Evolutionary conservation across 2,797 vertebrate genomes (phyloP).

Genomic region (Karalla daura): DNA sequence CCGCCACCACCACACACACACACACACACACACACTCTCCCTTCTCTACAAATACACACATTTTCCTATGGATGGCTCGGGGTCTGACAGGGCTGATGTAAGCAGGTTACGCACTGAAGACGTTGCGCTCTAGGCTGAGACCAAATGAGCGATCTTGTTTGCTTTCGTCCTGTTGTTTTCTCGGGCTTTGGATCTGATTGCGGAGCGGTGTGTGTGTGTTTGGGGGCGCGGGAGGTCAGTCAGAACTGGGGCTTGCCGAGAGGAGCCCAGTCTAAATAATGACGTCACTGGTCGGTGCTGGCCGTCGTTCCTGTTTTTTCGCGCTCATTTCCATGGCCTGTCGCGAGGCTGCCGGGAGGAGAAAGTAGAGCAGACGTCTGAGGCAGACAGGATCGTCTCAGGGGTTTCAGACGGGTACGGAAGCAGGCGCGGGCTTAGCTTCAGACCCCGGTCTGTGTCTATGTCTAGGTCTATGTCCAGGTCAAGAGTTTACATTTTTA

Average conservation of each 20-base stretch:
- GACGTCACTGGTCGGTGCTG: background rate
- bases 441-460: too few species aligned
- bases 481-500: too few species aligned
- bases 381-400: background rate
- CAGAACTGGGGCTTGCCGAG: background rate
- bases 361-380: too few species aligned
- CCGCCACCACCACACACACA: background rate
- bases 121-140: background rate
- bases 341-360: background rate
- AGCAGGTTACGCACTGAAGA: slow-evolving; percentile 25
- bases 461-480: too few species aligned
- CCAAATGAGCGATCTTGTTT: background rate
- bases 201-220: background rate
- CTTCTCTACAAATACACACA: slow-evolving; percentile 27
- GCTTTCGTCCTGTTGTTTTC: background rate
- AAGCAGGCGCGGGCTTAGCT: background rate
- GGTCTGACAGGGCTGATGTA: slow-evolving; percentile 40
- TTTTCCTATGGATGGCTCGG: slow-evolving; percentile 60
- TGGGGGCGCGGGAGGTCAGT: background rate
- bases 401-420: background rate
- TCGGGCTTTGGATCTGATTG: background rate
- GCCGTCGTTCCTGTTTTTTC: background rate
- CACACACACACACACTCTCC: too few species aligned
- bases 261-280: background rate
- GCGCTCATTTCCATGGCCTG: background rate